Percentiles rank a stretch among this genome's conserved stretches.
These are phyloP conservation scores for Pogonomyrmex barbatus DNA, from an alignment of 1,140 invertebrate species.

Conservation along the genomic window DNA sequence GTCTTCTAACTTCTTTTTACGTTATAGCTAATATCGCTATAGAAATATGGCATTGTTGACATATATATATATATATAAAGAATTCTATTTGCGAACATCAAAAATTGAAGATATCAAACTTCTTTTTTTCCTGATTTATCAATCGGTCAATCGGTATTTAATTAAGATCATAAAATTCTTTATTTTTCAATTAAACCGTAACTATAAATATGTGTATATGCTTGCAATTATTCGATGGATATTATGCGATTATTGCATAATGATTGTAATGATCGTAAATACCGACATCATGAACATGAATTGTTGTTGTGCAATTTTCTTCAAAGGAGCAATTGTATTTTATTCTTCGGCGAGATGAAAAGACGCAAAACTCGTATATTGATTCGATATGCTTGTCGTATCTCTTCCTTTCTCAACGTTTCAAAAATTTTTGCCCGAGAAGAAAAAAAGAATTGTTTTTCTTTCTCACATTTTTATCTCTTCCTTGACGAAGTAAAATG, in stretches of 20 bases:
- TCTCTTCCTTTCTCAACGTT: constrained; percentile 15
- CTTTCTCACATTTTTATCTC: constrained; percentile 11
- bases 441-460: constrained; percentile 28
- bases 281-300: background rate
- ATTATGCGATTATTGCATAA: constrained; percentile 20
- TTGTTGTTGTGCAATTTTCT: constrained; percentile 15
- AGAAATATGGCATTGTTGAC: background rate
- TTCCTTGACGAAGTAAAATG: background rate
- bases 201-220: background rate
- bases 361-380: background rate
- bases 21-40: background rate
- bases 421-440: constrained; percentile 45
- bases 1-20: background rate
- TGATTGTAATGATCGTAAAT: background rate
- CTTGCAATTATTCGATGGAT: background rate
- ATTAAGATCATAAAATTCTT: background rate
- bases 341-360: constrained; percentile 23
- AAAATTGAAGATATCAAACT: background rate
- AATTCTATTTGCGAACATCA: background rate
- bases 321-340: constrained; percentile 18
- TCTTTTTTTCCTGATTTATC: background rate
- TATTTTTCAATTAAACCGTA: constrained; percentile 1
- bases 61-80: background rate
- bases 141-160: background rate
- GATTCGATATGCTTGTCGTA: constrained; percentile 12